These are phyloP conservation scores for Stegophylla sp. DNA, from an alignment of 2,888 invertebrate genomes.

Conservation along the genomic window DNA sequence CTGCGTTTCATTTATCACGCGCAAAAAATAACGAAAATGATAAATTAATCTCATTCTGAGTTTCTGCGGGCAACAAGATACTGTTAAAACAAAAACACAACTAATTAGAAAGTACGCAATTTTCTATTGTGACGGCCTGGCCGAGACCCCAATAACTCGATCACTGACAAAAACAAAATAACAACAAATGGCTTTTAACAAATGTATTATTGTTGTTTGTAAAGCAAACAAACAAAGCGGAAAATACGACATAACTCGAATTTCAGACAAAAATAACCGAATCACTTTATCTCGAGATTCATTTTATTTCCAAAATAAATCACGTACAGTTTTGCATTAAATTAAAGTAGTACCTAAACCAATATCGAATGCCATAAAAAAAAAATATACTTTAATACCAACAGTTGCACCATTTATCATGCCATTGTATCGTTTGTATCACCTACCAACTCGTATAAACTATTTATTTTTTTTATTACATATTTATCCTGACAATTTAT, in stretches of 20 bases:
- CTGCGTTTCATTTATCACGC: background rate
- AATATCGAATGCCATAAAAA: background rate
- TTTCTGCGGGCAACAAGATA: background rate
- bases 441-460: too few species aligned
- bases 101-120: background rate
- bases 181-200: background rate
- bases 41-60: background rate
- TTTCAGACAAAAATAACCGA: conserved; percentile 7
- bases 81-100: background rate
- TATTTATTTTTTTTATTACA: too few species aligned
- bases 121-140: background rate
- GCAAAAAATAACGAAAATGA: background rate
- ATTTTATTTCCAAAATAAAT: background rate
- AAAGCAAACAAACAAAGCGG: background rate
- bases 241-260: background rate
- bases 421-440: background rate
- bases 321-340: background rate
- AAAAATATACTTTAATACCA: background rate
- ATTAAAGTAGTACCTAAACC: background rate
- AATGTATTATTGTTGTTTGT: background rate
- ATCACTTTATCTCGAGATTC: background rate
- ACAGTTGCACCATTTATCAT: background rate
- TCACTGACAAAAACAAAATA: background rate
- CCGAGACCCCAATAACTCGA: background rate
- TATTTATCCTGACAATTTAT: too few species aligned